These are phyloP conservation scores for Leptinotarsa tumamoca DNA, from an alignment of 2,888 invertebrate species.

Conservation along the genomic window DNA sequence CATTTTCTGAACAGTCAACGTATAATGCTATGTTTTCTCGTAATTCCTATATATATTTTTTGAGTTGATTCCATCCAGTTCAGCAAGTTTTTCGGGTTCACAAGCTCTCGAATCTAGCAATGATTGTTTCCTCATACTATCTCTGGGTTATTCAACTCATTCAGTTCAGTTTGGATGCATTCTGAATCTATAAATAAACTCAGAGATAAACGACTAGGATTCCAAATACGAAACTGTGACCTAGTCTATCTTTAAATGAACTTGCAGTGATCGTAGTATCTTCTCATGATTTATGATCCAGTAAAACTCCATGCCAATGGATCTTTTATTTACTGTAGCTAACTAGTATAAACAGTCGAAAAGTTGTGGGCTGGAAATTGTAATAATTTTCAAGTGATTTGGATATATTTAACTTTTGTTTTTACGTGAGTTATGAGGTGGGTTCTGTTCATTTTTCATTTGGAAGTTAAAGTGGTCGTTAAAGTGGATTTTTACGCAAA, in stretches of 20 bases:
- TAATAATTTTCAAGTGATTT: too few relatives aligned
- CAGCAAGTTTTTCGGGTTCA: neutral
- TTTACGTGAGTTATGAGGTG: too few relatives aligned
- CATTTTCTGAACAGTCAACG: too few relatives aligned
- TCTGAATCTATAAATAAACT: constrained; percentile 2
- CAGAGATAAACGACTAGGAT: neutral
- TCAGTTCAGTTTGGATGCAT: neutral
- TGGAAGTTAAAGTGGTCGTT: too few relatives aligned
- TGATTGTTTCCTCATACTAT: neutral
- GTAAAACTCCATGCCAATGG: neutral
- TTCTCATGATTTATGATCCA: neutral
- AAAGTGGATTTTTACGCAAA: too few relatives aligned
- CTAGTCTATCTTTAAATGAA: constrained; percentile 4
- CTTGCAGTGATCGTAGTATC: neutral
- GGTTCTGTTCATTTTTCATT: too few relatives aligned
- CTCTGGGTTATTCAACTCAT: neutral
- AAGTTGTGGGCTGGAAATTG: neutral
- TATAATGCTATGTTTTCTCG: too few relatives aligned
- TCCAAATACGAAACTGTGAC: constrained; percentile 8
- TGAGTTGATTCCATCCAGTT: neutral
- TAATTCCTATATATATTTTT: too few relatives aligned
- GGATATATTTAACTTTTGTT: too few relatives aligned
- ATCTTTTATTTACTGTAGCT: neutral
- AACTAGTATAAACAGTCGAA: neutral
- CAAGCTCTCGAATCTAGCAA: neutral